Percentiles rank a stretch among this genome's conserved stretches.
These are phyloP conservation scores for Eriocheir sinensis DNA, from an alignment of 1,140 invertebrate genomes.

Conservation along the genomic window DNA sequence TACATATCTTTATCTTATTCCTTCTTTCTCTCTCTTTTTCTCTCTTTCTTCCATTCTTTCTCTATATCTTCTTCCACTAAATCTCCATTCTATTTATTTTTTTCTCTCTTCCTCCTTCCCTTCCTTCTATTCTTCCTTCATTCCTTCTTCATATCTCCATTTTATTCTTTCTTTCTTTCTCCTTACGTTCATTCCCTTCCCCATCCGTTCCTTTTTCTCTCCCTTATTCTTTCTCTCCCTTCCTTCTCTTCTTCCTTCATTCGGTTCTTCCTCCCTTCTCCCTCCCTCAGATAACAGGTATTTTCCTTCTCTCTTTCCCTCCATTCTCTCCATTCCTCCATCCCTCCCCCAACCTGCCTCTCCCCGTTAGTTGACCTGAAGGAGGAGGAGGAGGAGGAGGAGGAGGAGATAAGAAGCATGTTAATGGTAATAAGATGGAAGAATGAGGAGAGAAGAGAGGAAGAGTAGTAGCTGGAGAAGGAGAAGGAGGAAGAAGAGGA, in stretches of 20 bases:
- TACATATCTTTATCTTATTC: too few species aligned
- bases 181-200: background rate
- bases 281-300: background rate
- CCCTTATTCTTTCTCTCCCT: background rate
- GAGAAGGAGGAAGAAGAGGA: too few species aligned
- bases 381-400: background rate
- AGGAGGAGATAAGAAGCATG: too few species aligned
- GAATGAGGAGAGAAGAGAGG: too few species aligned
- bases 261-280: background rate
- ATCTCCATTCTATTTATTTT: too few species aligned
- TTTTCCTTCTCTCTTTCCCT: too few species aligned
- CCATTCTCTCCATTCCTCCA: background rate
- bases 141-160: too few species aligned
- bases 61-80: background rate
- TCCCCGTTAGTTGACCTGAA: slow-evolving; percentile 52
- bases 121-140: background rate
- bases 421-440: too few species aligned
- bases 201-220: background rate
- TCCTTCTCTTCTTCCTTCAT: background rate
- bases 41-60: background rate
- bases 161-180: background rate
- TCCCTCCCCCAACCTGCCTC: background rate
- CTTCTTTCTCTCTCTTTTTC: background rate
- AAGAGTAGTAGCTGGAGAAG: too few species aligned
- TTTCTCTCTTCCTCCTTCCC: background rate